Evolutionary conservation across 1,140 invertebrate genomes (phyloP).

Genomic region (Nephotettix cincticeps): DNA sequence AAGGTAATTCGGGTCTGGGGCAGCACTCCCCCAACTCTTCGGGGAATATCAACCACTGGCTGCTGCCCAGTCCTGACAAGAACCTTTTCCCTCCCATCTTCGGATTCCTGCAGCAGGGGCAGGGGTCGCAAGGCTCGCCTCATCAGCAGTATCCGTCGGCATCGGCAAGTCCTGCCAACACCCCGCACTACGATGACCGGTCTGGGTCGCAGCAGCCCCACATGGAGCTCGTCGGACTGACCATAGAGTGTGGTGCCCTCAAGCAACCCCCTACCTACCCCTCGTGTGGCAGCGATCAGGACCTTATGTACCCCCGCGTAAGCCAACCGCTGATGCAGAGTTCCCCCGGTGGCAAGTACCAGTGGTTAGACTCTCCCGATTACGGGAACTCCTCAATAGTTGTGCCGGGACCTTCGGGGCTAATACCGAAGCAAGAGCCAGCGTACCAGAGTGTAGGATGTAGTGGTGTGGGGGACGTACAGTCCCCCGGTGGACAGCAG

Average conservation of each 20-base stretch:
- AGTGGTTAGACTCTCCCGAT: constrained; percentile 59
- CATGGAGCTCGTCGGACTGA: constrained; percentile 60
- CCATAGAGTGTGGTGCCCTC: constrained; percentile 58
- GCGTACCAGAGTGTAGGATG: constrained; percentile 41
- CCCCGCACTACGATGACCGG: constrained; percentile 53
- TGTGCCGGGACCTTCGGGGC: constrained; percentile 53
- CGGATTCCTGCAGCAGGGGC: constrained; percentile 50
- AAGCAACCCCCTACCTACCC: constrained; percentile 37
- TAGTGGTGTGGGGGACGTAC: constrained; percentile 39
- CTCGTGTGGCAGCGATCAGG: constrained; percentile 39
- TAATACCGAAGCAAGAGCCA: constrained; percentile 76
- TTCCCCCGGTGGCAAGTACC: constrained; percentile 55
- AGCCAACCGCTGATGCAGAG: constrained; percentile 45
- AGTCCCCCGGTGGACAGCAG: constrained; percentile 38
- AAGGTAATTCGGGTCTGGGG: constrained; percentile 43
- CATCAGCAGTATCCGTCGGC: constrained; percentile 34
- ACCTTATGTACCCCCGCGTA: constrained; percentile 48
- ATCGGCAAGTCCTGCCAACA: constrained; percentile 31
- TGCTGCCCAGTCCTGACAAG: constrained; percentile 62
- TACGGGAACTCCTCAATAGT: constrained; percentile 47
- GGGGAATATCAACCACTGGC: constrained; percentile 49
- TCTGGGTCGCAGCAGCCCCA: constrained; percentile 51
- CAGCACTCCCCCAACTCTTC: constrained; percentile 36
- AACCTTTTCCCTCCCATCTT: constrained; percentile 58
- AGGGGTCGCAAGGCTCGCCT: constrained; percentile 46